phyloP scores from a whole-genome alignment of 2,888 invertebrate genomes.

The Lapara coniferarum region DNA sequence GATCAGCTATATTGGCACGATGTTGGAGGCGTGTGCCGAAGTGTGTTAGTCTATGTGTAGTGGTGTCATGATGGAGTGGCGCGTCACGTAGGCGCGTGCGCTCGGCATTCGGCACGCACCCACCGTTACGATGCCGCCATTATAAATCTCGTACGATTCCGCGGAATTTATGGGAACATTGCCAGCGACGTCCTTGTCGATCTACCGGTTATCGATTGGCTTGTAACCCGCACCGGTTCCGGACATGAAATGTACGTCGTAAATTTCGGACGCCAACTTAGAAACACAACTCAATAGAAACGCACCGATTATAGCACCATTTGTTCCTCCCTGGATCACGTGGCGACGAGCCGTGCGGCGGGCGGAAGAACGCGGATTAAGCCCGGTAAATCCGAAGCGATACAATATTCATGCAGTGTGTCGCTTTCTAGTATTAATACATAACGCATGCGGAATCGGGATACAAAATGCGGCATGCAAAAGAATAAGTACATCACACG shows the following conservation, averaged over 20 bases:
- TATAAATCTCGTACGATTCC: slow-evolving; percentile 57
- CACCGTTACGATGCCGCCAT: slow-evolving; percentile 58
- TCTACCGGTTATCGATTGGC: slow-evolving; percentile 56
- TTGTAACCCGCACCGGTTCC: slow-evolving; percentile 46
- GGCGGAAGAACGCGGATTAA: slow-evolving; percentile 9
- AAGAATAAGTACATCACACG: slow-evolving; percentile 68
- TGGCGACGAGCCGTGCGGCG: slow-evolving; percentile 1
- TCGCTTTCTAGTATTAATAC: slow-evolving; percentile 72
- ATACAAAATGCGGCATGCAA: slow-evolving; percentile 63
- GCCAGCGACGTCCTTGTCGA: slow-evolving; percentile 56
- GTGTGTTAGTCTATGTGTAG: background rate
- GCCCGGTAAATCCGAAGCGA: slow-evolving; percentile 39
- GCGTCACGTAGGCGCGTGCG: slow-evolving; percentile 59
- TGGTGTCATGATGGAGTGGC: background rate
- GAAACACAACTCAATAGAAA: background rate
- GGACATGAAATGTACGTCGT: slow-evolving; percentile 42
- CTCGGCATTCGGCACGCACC: slow-evolving; percentile 57
- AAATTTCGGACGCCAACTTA: slow-evolving; percentile 40
- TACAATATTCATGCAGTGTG: slow-evolving; percentile 56
- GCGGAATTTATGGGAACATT: slow-evolving; percentile 63
- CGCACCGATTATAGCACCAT: slow-evolving; percentile 8
- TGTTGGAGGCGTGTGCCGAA: slow-evolving; percentile 5
- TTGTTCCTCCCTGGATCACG: slow-evolving; percentile 1
- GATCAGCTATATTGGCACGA: background rate
- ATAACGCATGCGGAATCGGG: slow-evolving; percentile 67